These are phyloP conservation scores for Ciconia maguari DNA, from an alignment of 2,113 vertebrate species.

Conservation along the genomic window DNA sequence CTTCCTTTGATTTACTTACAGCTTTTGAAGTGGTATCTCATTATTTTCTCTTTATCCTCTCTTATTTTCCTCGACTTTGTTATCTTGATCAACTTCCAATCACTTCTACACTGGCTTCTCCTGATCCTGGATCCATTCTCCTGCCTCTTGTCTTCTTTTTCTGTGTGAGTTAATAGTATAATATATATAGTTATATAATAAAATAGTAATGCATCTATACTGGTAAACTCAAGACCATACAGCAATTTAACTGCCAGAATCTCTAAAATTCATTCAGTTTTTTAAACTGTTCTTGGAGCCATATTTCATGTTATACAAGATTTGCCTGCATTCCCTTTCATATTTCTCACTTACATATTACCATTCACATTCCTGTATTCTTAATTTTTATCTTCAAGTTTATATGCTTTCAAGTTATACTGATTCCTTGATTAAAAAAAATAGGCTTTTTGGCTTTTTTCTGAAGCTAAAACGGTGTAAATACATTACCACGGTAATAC, in stretches of 20 bases:
- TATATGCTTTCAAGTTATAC: not conserved
- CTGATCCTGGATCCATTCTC: not conserved
- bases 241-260: not conserved
- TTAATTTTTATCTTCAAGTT: not conserved
- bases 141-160: not conserved
- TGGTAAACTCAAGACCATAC: not conserved
- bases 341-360: not conserved
- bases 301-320: not conserved
- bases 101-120: not conserved
- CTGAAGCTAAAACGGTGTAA: not conserved
- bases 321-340: not conserved
- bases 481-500: not conserved
- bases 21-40: not conserved
- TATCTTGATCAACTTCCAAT: not conserved
- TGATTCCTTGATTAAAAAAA: not conserved
- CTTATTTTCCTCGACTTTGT: not conserved
- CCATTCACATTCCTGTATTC: not conserved
- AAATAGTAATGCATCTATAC: not conserved
- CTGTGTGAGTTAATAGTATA: not conserved
- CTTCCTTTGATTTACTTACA: not conserved
- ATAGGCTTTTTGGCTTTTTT: not conserved
- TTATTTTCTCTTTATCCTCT: not conserved
- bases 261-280: not conserved
- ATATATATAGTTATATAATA: not conserved
- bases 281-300: not conserved